Evolutionary conservation across 2,888 invertebrate species (phyloP).

Genomic region (Tiliacea aurago): DNA sequence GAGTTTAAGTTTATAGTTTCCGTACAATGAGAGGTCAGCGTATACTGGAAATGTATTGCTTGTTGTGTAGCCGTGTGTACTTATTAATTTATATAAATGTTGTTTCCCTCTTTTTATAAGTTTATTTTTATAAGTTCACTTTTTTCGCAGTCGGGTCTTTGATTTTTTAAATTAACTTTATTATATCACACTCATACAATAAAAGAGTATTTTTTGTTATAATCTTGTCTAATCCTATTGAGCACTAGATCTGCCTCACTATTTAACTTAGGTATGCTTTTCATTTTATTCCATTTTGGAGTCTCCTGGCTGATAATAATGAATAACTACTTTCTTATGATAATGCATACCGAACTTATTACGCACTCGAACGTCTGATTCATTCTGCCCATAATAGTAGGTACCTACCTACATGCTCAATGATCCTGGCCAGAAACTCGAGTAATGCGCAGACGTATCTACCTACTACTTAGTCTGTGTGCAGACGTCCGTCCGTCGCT

Average conservation of each 20-base stretch:
- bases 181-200: neutral
- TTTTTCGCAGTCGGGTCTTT: too few species aligned
- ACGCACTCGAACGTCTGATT: conserved; percentile 4
- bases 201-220: neutral
- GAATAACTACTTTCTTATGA: neutral
- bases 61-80: too few species aligned
- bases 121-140: too few species aligned
- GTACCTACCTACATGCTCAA: neutral
- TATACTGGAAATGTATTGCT: too few species aligned
- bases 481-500: neutral
- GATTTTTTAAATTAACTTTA: too few species aligned
- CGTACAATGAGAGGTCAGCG: too few species aligned
- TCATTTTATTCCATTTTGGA: neutral
- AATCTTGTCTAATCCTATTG: neutral
- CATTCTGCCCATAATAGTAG: conserved; percentile 4
- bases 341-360: too few species aligned
- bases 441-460: neutral
- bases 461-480: too few species aligned
- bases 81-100: too few species aligned
- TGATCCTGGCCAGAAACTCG: conserved; percentile 36
- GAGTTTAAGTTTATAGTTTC: too few species aligned
- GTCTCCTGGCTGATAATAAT: neutral
- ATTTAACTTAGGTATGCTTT: too few species aligned
- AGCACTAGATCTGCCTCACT: neutral
- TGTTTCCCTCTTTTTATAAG: too few species aligned